phyloP scores from a whole-genome alignment of 2,113 vertebrate genomes.

The Sardina pilchardus region DNA sequence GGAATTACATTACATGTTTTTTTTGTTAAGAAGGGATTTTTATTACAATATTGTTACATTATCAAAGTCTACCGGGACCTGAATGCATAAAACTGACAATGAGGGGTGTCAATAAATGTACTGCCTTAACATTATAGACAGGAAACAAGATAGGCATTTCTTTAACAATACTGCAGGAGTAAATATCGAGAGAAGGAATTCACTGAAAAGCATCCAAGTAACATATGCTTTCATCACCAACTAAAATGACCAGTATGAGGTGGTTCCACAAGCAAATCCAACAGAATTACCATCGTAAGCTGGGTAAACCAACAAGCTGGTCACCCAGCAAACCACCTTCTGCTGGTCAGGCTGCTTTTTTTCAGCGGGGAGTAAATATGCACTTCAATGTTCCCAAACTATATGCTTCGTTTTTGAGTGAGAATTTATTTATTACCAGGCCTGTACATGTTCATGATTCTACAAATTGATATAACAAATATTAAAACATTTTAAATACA shows the following conservation, averaged over 20 bases:
- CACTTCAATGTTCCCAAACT: too few relatives aligned
- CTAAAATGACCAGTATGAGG: too few relatives aligned
- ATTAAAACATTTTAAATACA: not conserved
- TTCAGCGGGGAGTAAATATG: too few relatives aligned
- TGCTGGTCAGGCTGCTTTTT: too few relatives aligned
- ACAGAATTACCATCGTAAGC: too few relatives aligned
- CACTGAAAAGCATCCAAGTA: constrained; percentile 2
- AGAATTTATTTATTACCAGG: not conserved
- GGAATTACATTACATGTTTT: too few relatives aligned
- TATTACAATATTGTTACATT: too few relatives aligned
- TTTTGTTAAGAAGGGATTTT: too few relatives aligned
- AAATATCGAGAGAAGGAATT: not conserved
- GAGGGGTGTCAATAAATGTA: not conserved
- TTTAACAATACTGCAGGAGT: not conserved
- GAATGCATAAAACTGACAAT: not conserved
- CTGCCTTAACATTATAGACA: not conserved
- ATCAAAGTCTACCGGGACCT: too few relatives aligned
- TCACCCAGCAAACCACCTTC: too few relatives aligned
- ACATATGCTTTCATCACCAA: not conserved
- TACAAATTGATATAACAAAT: not conserved
- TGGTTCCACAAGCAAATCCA: too few relatives aligned
- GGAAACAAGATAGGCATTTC: not conserved
- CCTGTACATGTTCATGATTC: not conserved
- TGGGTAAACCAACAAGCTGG: too few relatives aligned
- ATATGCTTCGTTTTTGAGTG: not conserved